Percentiles rank a stretch among this genome's conserved stretches.
Evolutionary conservation across 2,888 invertebrate species (phyloP).

Genomic region (Cephus rjabovi): DNA sequence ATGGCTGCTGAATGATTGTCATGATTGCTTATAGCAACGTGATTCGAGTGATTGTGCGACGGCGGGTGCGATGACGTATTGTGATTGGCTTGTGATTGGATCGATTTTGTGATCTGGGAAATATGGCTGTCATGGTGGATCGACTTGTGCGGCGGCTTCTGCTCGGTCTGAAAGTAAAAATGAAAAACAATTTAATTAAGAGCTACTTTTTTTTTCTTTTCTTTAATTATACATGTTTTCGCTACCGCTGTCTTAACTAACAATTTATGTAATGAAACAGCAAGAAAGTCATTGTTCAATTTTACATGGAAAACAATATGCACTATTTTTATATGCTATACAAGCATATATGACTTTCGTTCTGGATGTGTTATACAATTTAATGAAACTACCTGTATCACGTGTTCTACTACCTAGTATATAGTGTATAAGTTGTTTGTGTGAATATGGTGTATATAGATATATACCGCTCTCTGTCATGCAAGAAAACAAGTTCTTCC

Average conservation of each 20-base stretch:
- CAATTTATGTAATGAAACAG: background rate
- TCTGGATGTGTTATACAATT: background rate
- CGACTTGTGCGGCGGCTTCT: constrained; percentile 57
- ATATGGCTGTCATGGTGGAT: constrained; percentile 63
- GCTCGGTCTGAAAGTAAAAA: constrained; percentile 53
- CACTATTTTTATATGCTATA: background rate
- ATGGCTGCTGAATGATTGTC: constrained; percentile 21
- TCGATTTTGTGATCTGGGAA: constrained; percentile 61
- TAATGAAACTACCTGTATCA: background rate
- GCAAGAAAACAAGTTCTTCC: background rate
- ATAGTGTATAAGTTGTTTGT: no score
- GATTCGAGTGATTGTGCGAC: constrained; percentile 46
- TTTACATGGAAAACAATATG: background rate
- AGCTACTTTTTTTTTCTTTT: background rate
- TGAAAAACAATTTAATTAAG: background rate
- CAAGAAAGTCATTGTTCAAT: background rate
- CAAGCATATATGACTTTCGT: background rate
- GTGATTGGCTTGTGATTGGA: constrained; percentile 61
- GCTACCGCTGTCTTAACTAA: background rate
- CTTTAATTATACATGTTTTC: background rate
- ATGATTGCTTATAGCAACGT: constrained; percentile 39
- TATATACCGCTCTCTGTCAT: no score
- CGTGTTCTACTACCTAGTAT: no score
- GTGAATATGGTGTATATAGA: no score
- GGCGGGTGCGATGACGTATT: constrained; percentile 45